These are phyloP conservation scores for Hemithea aestivaria DNA, from an alignment of 2,888 invertebrate species.

Conservation along the genomic window DNA sequence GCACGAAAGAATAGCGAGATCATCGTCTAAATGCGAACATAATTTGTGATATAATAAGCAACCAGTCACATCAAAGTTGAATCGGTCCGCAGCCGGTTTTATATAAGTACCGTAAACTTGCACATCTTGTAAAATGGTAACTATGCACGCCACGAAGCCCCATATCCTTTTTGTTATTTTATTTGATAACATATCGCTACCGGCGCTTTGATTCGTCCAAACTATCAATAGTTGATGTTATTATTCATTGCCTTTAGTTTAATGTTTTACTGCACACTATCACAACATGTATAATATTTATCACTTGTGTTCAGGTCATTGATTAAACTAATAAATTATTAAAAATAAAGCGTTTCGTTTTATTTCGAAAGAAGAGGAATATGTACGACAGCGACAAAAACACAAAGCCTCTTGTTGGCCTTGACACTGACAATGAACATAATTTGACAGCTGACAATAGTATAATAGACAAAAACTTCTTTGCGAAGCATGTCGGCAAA, in stretches of 20 bases:
- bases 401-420: background rate
- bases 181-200: conserved; percentile 53
- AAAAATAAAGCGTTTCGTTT: background rate
- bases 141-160: conserved; percentile 33
- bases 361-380: background rate
- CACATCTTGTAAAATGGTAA: conserved; percentile 39
- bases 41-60: conserved; percentile 62
- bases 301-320: background rate
- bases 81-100: conserved; percentile 47
- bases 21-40: conserved; percentile 63
- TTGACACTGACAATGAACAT: background rate
- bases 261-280: conserved; percentile 1
- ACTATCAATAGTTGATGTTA: conserved; percentile 16
- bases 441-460: background rate
- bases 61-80: conserved; percentile 51
- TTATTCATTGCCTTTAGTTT: conserved; percentile 9
- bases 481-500: too few relatives aligned
- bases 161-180: conserved; percentile 37
- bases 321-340: background rate
- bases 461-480: too few relatives aligned
- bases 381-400: background rate
- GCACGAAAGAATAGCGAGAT: conserved; percentile 60
- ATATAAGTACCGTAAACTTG: conserved; percentile 44
- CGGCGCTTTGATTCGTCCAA: conserved; percentile 28
- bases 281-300: background rate